Percentiles rank a stretch among this genome's conserved stretches.
Evolutionary conservation across 2,113 vertebrate genomes (phyloP).

Genomic region (Oncorhynchus kisutch): DNA sequence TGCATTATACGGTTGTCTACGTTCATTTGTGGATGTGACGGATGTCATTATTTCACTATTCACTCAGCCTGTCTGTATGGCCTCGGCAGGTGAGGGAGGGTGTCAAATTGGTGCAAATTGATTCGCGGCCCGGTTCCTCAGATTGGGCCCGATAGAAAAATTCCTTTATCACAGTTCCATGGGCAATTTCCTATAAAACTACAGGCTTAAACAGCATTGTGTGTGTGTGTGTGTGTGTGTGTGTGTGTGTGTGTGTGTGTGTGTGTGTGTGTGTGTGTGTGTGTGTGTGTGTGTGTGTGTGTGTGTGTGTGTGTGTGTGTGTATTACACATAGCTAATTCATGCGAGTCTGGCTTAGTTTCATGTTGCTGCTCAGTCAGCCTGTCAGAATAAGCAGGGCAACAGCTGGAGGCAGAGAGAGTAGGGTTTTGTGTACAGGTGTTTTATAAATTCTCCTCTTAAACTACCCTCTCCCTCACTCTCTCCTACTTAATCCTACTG

Average conservation of each 20-base stretch:
- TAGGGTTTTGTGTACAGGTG: conserved; percentile 50
- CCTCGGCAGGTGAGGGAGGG: conserved; percentile 25
- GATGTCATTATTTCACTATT: conserved; percentile 39
- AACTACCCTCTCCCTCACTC: conserved; percentile 20
- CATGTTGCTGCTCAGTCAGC: conserved; percentile 33
- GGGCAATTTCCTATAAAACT: conserved; percentile 29
- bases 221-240: too few species aligned
- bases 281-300: too few species aligned
- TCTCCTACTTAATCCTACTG: neutral
- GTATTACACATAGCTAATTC: conserved; percentile 65
- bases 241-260: neutral
- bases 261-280: too few species aligned
- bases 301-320: neutral
- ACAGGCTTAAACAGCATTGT: conserved; percentile 11
- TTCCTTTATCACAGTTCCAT: neutral
- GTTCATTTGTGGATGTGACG: conserved; percentile 13
- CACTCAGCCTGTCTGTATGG: conserved; percentile 50
- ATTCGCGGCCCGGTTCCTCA: conserved; percentile 47
- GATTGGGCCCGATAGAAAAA: conserved; percentile 1
- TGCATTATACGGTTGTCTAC: too few species aligned
- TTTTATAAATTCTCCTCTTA: conserved; percentile 56
- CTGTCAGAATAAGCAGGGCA: conserved; percentile 52
- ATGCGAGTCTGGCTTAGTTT: conserved; percentile 53
- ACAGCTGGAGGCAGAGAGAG: conserved; percentile 36
- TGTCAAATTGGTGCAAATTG: conserved; percentile 58